Percentiles rank a stretch among this genome's conserved stretches.
Evolutionary conservation across 1,140 invertebrate genomes (phyloP).

Genomic region (Anastrepha obliqua): DNA sequence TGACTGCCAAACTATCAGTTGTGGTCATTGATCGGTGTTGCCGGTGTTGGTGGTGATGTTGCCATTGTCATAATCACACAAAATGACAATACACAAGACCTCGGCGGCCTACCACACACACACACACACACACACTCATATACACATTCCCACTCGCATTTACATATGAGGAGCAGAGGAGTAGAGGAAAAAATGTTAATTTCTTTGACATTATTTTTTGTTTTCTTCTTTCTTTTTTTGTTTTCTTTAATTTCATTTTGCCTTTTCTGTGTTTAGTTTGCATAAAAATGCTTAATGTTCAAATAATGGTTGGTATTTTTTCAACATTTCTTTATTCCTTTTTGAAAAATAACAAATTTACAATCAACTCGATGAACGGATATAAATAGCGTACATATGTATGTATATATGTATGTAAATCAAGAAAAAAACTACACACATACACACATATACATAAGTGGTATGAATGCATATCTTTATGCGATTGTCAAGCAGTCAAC

Average conservation of each 20-base stretch:
- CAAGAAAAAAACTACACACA: not conserved
- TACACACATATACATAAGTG: not conserved
- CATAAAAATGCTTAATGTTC: conserved; percentile 4
- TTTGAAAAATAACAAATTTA: not conserved
- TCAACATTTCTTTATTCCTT: not conserved
- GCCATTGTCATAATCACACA: not conserved
- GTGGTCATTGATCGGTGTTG: conserved; percentile 42
- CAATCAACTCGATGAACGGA: not conserved
- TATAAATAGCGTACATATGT: not conserved
- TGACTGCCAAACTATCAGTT: not conserved
- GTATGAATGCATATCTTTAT: not conserved
- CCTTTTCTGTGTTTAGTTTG: not conserved
- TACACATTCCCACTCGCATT: no score
- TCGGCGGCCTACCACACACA: not conserved
- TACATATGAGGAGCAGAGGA: no score
- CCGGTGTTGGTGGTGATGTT: not conserved
- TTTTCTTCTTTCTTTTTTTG: not conserved
- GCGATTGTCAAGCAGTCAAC: not conserved
- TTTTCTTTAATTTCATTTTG: no score
- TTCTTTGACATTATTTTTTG: not conserved
- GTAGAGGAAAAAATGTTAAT: not conserved
- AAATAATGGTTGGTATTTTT: not conserved
- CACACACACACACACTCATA: not conserved
- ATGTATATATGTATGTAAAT: no score
- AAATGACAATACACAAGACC: not conserved